Evolutionary conservation across 2,113 vertebrate genomes (phyloP).

Genomic region (Crotalus helleri): DNA sequence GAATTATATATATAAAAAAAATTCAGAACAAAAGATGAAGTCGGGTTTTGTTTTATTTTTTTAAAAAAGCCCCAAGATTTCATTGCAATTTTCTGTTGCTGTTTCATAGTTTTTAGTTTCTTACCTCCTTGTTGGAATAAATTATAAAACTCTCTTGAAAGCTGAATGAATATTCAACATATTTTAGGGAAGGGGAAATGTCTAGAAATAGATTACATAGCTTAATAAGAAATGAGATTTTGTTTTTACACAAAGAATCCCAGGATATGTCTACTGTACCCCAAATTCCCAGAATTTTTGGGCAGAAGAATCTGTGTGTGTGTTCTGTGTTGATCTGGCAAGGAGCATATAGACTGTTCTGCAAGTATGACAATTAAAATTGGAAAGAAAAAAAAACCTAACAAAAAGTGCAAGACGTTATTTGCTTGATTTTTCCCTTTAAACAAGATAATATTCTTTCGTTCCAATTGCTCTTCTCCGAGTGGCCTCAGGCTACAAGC

Average conservation of each 20-base stretch:
- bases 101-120: conserved; percentile 6
- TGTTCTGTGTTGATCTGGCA: conserved; percentile 53
- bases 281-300: conserved; percentile 32
- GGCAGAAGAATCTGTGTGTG: conserved; percentile 29
- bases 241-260: conserved; percentile 37
- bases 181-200: conserved; percentile 2
- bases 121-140: conserved; percentile 9
- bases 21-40: conserved; percentile 29
- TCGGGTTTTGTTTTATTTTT: neutral
- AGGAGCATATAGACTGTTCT: conserved; percentile 38
- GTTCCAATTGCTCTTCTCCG: conserved; percentile 22
- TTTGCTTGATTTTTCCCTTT: conserved; percentile 34
- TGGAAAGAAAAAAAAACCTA: conserved; percentile 34
- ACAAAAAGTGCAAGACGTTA: conserved; percentile 46
- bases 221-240: neutral
- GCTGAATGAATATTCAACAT: neutral
- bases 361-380: conserved; percentile 34
- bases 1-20: neutral
- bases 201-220: conserved; percentile 35
- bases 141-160: neutral
- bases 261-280: conserved; percentile 32
- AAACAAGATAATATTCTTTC: conserved; percentile 41
- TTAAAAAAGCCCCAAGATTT: neutral
- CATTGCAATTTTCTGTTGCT: neutral
- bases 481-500: conserved; percentile 27